These are phyloP conservation scores for Pseudochirops corinnae DNA, from an alignment of 2,797 vertebrate genomes.

Conservation along the genomic window DNA sequence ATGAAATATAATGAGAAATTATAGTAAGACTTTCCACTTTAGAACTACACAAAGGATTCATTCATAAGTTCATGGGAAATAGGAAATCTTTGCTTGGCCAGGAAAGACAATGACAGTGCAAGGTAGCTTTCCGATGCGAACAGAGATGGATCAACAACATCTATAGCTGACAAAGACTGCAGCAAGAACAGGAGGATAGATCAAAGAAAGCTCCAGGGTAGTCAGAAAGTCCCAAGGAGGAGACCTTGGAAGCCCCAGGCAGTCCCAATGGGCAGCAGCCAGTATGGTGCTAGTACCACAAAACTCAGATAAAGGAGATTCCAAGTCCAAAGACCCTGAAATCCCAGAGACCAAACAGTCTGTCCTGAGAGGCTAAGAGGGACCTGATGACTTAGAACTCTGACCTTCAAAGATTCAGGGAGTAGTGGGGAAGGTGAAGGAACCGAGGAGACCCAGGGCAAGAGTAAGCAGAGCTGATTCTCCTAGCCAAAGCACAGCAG, in stretches of 20 bases:
- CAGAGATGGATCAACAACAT: background rate
- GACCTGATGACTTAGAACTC: background rate
- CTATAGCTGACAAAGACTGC: background rate
- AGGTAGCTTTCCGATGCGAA: background rate
- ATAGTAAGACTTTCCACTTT: background rate
- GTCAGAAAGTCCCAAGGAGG: background rate
- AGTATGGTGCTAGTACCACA: background rate
- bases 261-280: background rate
- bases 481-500: background rate
- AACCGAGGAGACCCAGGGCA: background rate
- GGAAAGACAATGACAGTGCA: background rate
- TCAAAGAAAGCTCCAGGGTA: background rate
- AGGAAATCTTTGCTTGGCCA: background rate
- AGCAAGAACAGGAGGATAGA: background rate
- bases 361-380: background rate
- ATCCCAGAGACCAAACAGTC: too few relatives aligned
- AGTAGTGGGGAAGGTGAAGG: too few relatives aligned
- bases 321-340: background rate
- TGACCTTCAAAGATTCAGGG: background rate
- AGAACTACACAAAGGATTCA: background rate
- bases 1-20: background rate
- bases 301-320: background rate
- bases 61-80: background rate
- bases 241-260: background rate
- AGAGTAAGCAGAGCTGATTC: background rate